Evolutionary conservation across 1,140 invertebrate species (phyloP), one percentile per base, ranked within the genome.

Genomic region (Coenobita brevimanus): DNA sequence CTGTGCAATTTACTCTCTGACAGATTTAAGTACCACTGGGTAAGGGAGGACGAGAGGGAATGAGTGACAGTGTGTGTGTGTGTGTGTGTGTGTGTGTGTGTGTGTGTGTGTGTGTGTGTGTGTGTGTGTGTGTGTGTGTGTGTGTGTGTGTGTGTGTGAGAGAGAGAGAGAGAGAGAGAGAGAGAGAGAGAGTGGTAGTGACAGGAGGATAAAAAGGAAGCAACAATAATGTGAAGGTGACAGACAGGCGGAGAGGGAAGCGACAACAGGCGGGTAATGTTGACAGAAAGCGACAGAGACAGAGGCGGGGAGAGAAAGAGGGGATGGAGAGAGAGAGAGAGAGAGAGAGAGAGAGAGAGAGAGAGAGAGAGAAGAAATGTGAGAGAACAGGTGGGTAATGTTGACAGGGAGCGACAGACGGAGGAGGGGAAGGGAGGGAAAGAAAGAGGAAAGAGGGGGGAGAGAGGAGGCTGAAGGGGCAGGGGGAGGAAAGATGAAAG

Each of bases 241-340:
- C 24, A 17, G 69, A 73, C 15, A 4, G 69, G 4, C 38, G 69
- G 21, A 36, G n/a, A 36, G 21, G 69, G 33, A 4, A 3, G 8
- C 8, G 36, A 6, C 8, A 17, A 15, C 8, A 2, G n/a, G 3
- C 8, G 17, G 3, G 69, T 27, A 24, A 36, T 8, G n/a, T 8
- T 36, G 43, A 78, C 41, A 33, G 38, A 78, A n/a, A 21, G 43
- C 21, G 15, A 78, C 6, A 15, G 36, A 15, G 17, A 21, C 6
- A 46, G 15, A 78, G 75, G 27, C 21, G 33, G 43, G 24, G 33
- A 75, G 71, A 36, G 75, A 78, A 27, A 78, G 43, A 78, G n/a
- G n/a, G n/a, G n/a, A n/a, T n/a, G n/a, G n/a, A n/a, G n/a, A n/a
- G n/a, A n/a, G n/a, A n/a, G n/a, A n/a, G n/a, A n/a, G n/a, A n/a